Evolutionary conservation across 2,888 invertebrate species (phyloP), one percentile per base, ranked within the genome.

Genomic region (Coenonympha arcania): DNA sequence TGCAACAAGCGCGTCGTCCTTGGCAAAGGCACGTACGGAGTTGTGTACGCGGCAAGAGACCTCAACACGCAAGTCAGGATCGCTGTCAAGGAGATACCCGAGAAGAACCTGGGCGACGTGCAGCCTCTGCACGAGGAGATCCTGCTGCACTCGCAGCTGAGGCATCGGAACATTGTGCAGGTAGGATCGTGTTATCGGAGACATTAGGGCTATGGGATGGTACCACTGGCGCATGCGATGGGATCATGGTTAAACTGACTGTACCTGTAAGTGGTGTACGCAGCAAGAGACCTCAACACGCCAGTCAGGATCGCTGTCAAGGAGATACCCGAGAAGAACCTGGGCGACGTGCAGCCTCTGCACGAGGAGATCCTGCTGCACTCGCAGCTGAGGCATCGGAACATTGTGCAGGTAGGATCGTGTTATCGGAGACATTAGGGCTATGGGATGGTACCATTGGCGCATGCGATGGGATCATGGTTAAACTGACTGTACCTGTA

Each of bases 41-140:
- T 93, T 0, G 98, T 99, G 4, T 99, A 93, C 76, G 97, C 98
- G 0, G 98, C 98, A 0, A 83, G 96, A 1, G 98, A 99, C 80
- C 89, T 95, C 58, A 95, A 93, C 73, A 99, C 96, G 0, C 98
- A 96, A 88, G 92, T 93, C 60, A 89, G 95, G 53, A 98, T 99
- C 61, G 99, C 99, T 2, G 95, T 99, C 13, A 99, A 99, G 77
- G 99, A 99, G 87, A 95, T 99, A 55, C 97, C 97, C 0, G 99
- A 99, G 79, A 93, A 94, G 74, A 96, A 96, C 79, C 89, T 96
- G 2, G 96, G 97, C 0, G 96, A 97, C 67, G 97, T 99, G 0
- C 99, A 99, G 75, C 99, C 99, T 0, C 81, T 99, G 59, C 99
- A 99, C 74, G 99, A 99, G 80, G 99, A 99, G 88, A 99, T 99